These are phyloP conservation scores for Aphidius colemani DNA, from an alignment of 2,888 invertebrate species.

Conservation along the genomic window DNA sequence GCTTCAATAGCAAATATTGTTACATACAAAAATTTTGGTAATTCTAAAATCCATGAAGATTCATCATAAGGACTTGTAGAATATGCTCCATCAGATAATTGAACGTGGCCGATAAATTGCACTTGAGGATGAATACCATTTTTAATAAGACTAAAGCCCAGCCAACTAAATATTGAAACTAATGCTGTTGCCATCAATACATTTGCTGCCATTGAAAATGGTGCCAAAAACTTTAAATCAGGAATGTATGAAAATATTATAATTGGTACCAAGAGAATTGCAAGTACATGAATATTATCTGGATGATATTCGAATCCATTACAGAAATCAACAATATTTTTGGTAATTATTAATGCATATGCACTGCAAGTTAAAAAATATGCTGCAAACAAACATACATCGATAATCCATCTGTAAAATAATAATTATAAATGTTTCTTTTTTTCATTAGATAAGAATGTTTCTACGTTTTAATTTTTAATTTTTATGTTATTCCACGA, in stretches of 20 bases:
- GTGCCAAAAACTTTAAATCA: constrained; percentile 87
- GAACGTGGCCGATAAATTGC: constrained; percentile 60
- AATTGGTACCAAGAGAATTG: constrained; percentile 72
- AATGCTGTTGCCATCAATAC: constrained; percentile 85
- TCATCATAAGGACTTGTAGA: too few relatives aligned
- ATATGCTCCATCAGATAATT: constrained; percentile 52
- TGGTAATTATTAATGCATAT: constrained; percentile 91
- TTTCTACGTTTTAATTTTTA: too few relatives aligned
- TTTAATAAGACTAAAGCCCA: constrained; percentile 49
- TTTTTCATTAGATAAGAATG: too few relatives aligned
- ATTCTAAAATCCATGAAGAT: too few relatives aligned
- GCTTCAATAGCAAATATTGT: constrained; percentile 98
- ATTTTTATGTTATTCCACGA: too few relatives aligned
- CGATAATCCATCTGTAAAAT: constrained; percentile 69
- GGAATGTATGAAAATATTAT: constrained; percentile 84
- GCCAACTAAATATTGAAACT: constrained; percentile 85
- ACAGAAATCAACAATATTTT: constrained; percentile 61
- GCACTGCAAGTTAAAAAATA: constrained; percentile 98
- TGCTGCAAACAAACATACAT: constrained; percentile 82
- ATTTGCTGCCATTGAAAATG: constrained; percentile 92
- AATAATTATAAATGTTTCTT: constrained; percentile 26
- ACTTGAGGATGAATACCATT: too few relatives aligned
- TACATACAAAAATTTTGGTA: constrained; percentile 89
- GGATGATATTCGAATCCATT: background rate
- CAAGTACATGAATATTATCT: constrained; percentile 57